phyloP scores from a whole-genome alignment of 2,797 vertebrate species.

The Phrynocephalus forsythii region DNA sequence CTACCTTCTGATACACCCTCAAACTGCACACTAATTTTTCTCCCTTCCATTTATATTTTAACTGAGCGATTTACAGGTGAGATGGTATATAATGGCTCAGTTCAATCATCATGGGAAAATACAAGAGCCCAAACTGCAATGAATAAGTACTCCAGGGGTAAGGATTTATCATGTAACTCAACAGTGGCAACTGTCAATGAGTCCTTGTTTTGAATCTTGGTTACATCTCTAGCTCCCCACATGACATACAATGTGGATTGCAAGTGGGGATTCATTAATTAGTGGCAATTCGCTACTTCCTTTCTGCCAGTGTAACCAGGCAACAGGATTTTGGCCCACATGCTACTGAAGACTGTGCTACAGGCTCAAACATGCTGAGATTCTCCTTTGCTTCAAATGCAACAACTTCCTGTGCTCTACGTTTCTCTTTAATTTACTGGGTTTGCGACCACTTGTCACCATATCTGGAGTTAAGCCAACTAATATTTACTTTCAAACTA shows the following conservation, averaged over 20 bases:
- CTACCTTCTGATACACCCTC: background rate
- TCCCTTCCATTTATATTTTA: background rate
- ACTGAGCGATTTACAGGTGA: background rate
- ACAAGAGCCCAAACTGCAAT: no score
- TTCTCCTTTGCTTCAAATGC: background rate
- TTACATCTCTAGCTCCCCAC: no score
- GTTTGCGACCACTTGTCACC: background rate
- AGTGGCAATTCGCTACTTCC: no score
- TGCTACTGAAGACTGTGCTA: background rate
- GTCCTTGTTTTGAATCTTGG: no score
- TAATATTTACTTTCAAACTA: background rate
- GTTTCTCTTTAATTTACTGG: background rate
- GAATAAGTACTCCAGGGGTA: no score
- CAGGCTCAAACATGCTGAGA: background rate
- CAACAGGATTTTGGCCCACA: no score
- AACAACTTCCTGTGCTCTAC: background rate
- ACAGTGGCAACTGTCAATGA: no score
- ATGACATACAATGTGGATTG: no score
- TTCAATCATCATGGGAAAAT: background rate
- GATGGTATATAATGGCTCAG: background rate
- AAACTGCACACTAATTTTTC: background rate
- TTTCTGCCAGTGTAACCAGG: no score
- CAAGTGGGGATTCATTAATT: no score
- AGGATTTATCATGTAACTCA: no score
- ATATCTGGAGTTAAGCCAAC: background rate